Base-by-base conservation (phyloP, 2,888 invertebrate species). In the Cremastinae sp. region DNA sequence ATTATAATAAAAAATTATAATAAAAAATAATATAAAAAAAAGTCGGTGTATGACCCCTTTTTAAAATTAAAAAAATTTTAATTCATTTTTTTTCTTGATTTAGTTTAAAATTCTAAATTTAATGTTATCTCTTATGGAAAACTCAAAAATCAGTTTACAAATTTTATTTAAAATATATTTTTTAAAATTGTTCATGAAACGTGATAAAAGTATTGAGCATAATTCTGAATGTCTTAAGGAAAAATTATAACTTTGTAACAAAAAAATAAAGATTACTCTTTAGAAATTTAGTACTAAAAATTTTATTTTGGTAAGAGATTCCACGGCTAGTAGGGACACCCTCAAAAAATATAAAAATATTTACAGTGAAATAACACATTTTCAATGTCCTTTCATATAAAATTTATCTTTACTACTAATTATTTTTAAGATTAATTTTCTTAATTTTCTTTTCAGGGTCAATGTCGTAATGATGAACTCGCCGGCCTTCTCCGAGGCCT, bases 381-480 rank as follows among this genome's bases (percentile, higher is more conserved):
- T n/a, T n/a, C n/a, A n/a, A n/a, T n/a, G n/a, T n/a, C n/a, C n/a
- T n/a, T n/a, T n/a, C n/a, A n/a, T n/a, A n/a, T n/a, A n/a, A n/a
- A n/a, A n/a, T n/a, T n/a, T n/a, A n/a, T n/a, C n/a, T n/a, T n/a
- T n/a, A n/a, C n/a, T n/a, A n/a, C n/a, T n/a, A n/a, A n/a, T n/a
- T n/a, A n/a, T n/a, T n/a, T n/a, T n/a, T n/a, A n/a, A n/a, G n/a
- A n/a, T n/a, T n/a, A n/a, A n/a, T n/a, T n/a, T n/a, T n/a, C n/a
- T n/a, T n/a, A n/a, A n/a, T n/a, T n/a, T n/a, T n/a, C n/a, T n/a
- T 86, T 84, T 12, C 81, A 91, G 91, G 81, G 90, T 91, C 20
- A 91, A 91, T 80, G 91, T 90, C 55, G 90, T 91, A 81, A 90
- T 91, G 90, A 91, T 91, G 91, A 91, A 91, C 81, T 90, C 90